Conservation (phyloP, 2,113 vertebrate species). For the Hydropotes inermis region DNA sequence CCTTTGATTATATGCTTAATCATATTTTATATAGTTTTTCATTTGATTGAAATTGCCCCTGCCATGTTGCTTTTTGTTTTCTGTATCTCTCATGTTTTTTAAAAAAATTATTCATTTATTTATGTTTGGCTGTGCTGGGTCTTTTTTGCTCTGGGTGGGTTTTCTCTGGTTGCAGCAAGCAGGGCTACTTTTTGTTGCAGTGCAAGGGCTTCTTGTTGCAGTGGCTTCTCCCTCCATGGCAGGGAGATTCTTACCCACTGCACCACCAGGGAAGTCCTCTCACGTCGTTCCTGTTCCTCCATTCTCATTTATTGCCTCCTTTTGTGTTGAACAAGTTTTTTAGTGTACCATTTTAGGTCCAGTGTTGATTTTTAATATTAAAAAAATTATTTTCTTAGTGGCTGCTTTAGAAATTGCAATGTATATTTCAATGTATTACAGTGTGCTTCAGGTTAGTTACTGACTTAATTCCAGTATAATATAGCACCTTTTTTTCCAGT, state of each 20-base stretch:
- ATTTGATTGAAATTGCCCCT: neutral
- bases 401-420: neutral
- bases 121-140: neutral
- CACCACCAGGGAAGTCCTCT: neutral
- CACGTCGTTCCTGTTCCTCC: neutral
- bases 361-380: neutral
- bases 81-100: neutral
- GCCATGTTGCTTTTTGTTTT: neutral
- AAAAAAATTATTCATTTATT: neutral
- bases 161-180: neutral
- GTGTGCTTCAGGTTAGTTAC: neutral
- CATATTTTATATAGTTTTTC: neutral
- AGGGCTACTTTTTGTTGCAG: neutral
- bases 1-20: neutral
- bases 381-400: neutral
- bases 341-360: neutral
- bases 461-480: slow-evolving; percentile 1
- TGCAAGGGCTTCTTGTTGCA: neutral
- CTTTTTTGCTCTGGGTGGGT: neutral
- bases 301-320: neutral
- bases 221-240: neutral
- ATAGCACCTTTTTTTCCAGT: neutral
- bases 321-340: neutral
- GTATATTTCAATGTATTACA: neutral
- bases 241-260: neutral